Conservation (phyloP, 2,888 invertebrate species). For the Ptychoptera contaminata region DNA sequence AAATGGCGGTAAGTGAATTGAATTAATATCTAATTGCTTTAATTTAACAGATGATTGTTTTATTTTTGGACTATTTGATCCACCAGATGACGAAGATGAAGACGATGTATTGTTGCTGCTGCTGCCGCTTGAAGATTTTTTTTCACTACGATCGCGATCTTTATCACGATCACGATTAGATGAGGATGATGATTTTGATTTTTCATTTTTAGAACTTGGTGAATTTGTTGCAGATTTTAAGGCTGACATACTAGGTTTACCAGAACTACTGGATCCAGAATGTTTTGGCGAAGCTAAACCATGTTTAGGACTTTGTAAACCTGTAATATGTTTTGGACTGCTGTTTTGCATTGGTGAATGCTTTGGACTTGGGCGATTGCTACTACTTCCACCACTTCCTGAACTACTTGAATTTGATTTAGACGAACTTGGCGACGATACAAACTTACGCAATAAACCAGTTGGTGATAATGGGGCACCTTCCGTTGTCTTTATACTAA, state of each 20-base stretch:
- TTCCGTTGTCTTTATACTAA: constrained; percentile 54
- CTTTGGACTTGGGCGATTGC: constrained; percentile 48
- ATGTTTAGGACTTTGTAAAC: constrained; percentile 61
- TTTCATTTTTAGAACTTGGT: constrained; percentile 46
- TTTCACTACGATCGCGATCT: constrained; percentile 3
- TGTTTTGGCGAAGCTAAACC: constrained; percentile 69
- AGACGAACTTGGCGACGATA: constrained; percentile 42
- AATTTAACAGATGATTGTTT: constrained; percentile 49
- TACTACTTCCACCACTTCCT: constrained; percentile 33
- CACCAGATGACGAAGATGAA: constrained; percentile 13
- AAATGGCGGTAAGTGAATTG: constrained; percentile 17
- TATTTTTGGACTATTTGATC: constrained; percentile 46
- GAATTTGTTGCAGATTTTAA: constrained; percentile 65
- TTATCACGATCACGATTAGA: constrained; percentile 2
- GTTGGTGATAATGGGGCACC: constrained; percentile 46
- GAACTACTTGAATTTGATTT: constrained; percentile 47
- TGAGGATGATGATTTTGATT: constrained; percentile 14
- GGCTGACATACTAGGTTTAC: constrained; percentile 80
- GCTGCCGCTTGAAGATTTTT: constrained; percentile 6
- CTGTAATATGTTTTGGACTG: constrained; percentile 55
- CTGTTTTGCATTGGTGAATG: constrained; percentile 58
- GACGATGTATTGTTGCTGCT: not conserved
- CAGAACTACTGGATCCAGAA: constrained; percentile 48
- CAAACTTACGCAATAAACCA: constrained; percentile 49
- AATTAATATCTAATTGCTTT: constrained; percentile 48